These are phyloP conservation scores for Sialia sialis DNA, from an alignment of 2,113 vertebrate genomes.

Conservation along the genomic window DNA sequence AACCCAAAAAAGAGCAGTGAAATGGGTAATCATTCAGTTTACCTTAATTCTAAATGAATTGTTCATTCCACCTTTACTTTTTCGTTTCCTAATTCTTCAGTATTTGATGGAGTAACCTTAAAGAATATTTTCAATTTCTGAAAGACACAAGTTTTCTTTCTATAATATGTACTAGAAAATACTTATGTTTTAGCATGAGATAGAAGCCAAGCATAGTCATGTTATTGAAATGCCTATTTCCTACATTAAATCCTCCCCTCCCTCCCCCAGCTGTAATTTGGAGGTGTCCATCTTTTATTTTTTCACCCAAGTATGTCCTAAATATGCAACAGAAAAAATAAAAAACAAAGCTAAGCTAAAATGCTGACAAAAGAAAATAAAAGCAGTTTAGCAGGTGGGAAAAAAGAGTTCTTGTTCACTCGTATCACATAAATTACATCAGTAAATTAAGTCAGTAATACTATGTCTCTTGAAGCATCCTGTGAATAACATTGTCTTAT, in stretches of 20 bases:
- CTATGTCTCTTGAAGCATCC: neutral
- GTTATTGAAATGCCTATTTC: neutral
- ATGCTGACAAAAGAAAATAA: neutral
- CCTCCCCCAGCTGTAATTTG: neutral
- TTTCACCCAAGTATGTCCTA: neutral
- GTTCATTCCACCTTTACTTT: neutral
- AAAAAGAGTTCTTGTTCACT: neutral
- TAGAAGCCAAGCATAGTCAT: neutral
- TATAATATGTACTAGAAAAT: neutral
- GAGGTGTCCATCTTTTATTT: neutral
- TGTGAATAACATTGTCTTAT: neutral
- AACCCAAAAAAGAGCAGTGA: neutral
- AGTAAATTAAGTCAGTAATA: neutral
- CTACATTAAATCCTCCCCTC: neutral
- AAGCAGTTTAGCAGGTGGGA: neutral
- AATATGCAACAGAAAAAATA: neutral
- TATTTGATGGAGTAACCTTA: neutral
- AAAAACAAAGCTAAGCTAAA: neutral
- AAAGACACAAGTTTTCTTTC: neutral
- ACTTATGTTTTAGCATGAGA: neutral
- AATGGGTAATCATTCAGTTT: neutral
- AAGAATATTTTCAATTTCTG: neutral
- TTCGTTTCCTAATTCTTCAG: neutral
- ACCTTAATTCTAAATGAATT: neutral
- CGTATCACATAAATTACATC: neutral